Base-by-base conservation (phyloP, 2,113 vertebrate genomes). In the Oxyruncus cristatus region DNA sequence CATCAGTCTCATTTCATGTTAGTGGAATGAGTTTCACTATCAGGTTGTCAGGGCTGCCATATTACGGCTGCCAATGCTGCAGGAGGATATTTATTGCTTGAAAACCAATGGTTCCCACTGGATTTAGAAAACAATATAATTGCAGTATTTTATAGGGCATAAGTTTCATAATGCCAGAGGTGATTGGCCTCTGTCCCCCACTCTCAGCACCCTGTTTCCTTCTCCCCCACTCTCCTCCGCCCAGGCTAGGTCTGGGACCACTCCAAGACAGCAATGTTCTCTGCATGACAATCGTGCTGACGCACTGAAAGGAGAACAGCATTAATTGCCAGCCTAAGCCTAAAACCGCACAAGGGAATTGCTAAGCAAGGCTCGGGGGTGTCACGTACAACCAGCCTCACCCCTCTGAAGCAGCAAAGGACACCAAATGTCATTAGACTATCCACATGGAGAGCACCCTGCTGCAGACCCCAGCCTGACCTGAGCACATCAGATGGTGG, bases 71-170 rank as follows among this genome's bases (percentile, higher is more conserved):
- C 92, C 95, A 93, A 42, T n/a, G 0, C 86, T 75, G 85, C 86
- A 84, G 92, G 80, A 92, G 66, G 76, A 92, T 93, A 94, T 97
- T 96, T 96, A 97, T 93, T 95, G 66, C 76, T 62, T 65, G 73
- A 61, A 92, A 93, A 92, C 70, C 88, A 96, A 89, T 8, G 2
- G 56, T 35, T 95, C 92, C 95, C 93, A 58, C 70, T 76, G 91
- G 96, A 94, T 79, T 97, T 78, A 68, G 73, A 72, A 84, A 93
- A 91, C 93, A 92, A 95, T 92, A 78, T 80, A 96, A 96, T 91
- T 92, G 88, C 80, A 85, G 53, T 66, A 79, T 78, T 92, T 94
- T 89, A 79, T 78, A 92, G 91, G 70, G 65, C 62, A n/a, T 73
- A 46, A 81, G 76, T 89, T 95, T 89, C 49, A 68, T 76, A 91